Percentiles rank a stretch among this genome's conserved stretches.
These are phyloP conservation scores for Barnardius zonarius DNA, from an alignment of 2,113 vertebrate species.

Conservation along the genomic window DNA sequence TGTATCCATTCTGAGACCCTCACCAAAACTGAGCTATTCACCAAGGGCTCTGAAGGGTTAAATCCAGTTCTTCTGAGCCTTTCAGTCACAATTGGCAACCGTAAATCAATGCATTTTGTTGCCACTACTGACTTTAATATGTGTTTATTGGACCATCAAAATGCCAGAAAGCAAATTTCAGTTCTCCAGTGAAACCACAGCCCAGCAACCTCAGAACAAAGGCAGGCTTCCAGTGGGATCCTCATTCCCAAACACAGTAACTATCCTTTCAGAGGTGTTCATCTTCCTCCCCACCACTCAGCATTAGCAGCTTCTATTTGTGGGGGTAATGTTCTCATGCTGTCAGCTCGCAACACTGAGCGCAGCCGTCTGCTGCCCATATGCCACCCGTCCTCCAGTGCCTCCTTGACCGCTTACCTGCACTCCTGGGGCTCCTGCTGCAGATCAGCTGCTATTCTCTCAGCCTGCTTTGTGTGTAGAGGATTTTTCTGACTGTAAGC, in stretches of 20 bases:
- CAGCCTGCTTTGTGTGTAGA: background rate
- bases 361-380: slow-evolving; percentile 44
- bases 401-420: slow-evolving; percentile 35
- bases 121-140: background rate
- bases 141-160: background rate
- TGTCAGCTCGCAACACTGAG: background rate
- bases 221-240: background rate
- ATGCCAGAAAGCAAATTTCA: background rate
- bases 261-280: background rate
- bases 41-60: background rate
- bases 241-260: background rate
- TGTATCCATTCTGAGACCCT: background rate
- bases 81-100: background rate
- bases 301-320: background rate
- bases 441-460: background rate
- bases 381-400: slow-evolving; percentile 33
- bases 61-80: background rate
- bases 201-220: background rate
- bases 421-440: background rate
- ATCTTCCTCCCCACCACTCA: background rate
- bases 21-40: background rate
- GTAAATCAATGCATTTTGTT: background rate
- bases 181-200: background rate
- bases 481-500: background rate
- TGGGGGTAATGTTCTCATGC: background rate